Evolutionary conservation across 2,797 vertebrate genomes (phyloP).

Genomic region (Bradypodion pumilum): DNA sequence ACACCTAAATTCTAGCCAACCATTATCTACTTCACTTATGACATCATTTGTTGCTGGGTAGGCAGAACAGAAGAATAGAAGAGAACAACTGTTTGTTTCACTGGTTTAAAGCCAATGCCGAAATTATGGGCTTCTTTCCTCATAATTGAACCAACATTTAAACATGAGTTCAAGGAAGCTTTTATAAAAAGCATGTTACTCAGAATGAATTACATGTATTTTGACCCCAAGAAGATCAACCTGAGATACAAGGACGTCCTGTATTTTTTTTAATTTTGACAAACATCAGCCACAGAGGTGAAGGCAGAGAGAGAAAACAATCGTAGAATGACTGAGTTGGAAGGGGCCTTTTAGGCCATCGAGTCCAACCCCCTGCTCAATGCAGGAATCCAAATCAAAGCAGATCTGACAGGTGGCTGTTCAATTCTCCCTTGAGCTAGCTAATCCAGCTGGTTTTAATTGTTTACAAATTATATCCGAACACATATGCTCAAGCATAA

Average conservation of each 20-base stretch:
- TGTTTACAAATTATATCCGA: no score
- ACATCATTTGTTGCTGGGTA: neutral
- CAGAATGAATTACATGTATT: no score
- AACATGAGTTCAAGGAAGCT: neutral
- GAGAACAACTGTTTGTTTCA: neutral
- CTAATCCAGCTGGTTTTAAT: no score
- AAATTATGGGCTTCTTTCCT: neutral
- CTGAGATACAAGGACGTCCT: no score
- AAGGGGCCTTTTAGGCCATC: no score
- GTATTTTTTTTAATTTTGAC: neutral
- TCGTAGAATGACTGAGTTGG: no score
- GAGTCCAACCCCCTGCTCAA: no score
- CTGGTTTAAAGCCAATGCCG: neutral
- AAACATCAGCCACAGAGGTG: neutral
- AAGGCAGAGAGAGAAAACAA: neutral
- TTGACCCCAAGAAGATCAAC: no score
- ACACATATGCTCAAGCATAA: no score
- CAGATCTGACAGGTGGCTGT: no score
- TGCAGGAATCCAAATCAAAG: no score
- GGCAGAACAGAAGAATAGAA: neutral
- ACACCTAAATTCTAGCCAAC: neutral
- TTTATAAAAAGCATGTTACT: neutral
- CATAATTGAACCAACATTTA: neutral
- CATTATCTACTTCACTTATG: neutral
- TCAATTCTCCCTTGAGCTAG: no score